Evolutionary conservation across 2,113 vertebrate genomes (phyloP).

Genomic region (Xiphorhynchus elegans): DNA sequence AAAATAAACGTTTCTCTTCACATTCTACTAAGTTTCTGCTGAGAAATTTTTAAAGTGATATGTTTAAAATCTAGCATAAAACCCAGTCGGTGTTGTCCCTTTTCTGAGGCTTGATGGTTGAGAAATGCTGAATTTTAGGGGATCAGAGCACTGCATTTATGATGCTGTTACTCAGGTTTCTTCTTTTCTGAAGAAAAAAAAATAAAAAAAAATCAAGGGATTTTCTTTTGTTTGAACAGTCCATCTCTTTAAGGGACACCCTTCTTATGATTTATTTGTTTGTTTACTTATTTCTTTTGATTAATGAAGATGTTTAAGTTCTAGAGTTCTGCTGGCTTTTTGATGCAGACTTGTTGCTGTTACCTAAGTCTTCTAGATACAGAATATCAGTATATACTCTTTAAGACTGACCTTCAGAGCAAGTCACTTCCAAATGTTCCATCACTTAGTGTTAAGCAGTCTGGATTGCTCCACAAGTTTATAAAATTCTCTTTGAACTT

Average conservation of each 20-base stretch:
- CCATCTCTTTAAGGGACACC: not conserved
- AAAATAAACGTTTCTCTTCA: not conserved
- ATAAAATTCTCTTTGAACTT: not conserved
- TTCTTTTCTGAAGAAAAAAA: not conserved
- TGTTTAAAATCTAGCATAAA: not conserved
- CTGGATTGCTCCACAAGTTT: not conserved
- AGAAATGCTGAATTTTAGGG: not conserved
- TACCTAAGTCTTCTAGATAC: not conserved
- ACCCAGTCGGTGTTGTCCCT: not conserved
- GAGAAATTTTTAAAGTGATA: not conserved
- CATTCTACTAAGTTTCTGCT: not conserved
- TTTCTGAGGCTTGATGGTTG: not conserved
- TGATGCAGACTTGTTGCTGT: not conserved
- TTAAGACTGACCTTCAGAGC: not conserved
- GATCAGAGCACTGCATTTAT: not conserved
- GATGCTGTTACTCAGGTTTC: not conserved
- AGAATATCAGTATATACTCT: not conserved
- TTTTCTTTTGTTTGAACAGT: not conserved
- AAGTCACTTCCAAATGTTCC: not conserved
- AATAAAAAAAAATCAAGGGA: not conserved
- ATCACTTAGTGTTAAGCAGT: not conserved
- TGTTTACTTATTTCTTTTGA: not conserved
- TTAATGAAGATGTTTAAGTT: not conserved
- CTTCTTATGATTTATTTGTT: not conserved
- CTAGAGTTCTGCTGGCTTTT: not conserved